Base-by-base conservation (phyloP, 2,797 vertebrate genomes). In the Trematomus bernacchii region DNA sequence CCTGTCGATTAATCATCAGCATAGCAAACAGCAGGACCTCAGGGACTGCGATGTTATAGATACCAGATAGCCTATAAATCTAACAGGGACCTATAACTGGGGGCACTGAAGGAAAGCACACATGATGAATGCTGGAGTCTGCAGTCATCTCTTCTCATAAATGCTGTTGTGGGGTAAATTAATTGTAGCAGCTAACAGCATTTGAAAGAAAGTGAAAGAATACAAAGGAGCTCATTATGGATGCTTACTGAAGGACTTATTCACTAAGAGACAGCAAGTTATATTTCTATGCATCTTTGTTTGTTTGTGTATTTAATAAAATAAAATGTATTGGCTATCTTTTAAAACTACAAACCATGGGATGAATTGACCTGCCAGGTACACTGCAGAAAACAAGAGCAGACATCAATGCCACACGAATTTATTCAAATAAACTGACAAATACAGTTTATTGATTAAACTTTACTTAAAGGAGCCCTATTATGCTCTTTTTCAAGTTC, bases 61-160 rank as follows among this genome's bases (percentile, higher is more conserved):
- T 81, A 88, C 84, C 73, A 75, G 77, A 76, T 76, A 73, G 81
- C 81, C 78, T 73, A 91, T 90, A 87, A 91, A 93, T 91, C 86
- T 88, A 85, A 73, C 72, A 8, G 23, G 65, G 85, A 85, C 83
- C 85, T 87, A 77, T 87, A 86, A 85, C 82, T 85, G 60, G 63
- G 77, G 80, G 79, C 82, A 75, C 77, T 68, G 76, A 85, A 71
- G 57, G 58, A 78, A 75, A 71, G 72, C 71, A 53, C 43, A 44
- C 18, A 54, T 83, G 85, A 91, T 88, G 19, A 85, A 92, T 91
- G 82, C 48, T 6, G 30, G 46, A 70, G 68, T 83, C 54, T 82
- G 57, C 5, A 82, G 72, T 83, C 77, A 76, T 85, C 72, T 79
- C 73, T 83, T 80, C 55, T 79, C 71, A 84, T 86, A 85, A 88